These are phyloP conservation scores for Noctua pronuba DNA, from an alignment of 2,888 invertebrate genomes.

Conservation along the genomic window DNA sequence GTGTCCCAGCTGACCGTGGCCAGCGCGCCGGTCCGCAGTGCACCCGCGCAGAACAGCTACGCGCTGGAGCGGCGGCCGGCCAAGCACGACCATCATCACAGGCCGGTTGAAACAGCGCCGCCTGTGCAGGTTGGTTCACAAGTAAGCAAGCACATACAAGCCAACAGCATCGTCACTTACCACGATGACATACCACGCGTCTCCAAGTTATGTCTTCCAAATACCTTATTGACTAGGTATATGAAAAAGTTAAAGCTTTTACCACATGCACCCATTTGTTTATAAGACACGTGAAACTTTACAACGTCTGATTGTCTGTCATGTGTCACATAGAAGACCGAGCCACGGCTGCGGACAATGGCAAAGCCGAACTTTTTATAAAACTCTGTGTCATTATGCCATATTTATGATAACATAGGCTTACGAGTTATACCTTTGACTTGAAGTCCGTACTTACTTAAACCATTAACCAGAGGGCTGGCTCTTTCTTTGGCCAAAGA, in stretches of 20 bases:
- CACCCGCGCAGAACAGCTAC: slow-evolving; percentile 91
- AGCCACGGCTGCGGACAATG: not conserved
- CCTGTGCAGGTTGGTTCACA: slow-evolving; percentile 76
- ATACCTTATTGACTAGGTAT: not conserved
- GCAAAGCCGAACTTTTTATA: no score
- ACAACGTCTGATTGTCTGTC: not conserved
- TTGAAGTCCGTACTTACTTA: not conserved
- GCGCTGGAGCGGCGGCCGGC: slow-evolving; percentile 83
- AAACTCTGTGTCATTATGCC: no score
- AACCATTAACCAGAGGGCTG: not conserved
- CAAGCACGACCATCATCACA: slow-evolving; percentile 81
- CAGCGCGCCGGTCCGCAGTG: slow-evolving; percentile 91
- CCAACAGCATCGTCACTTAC: not conserved
- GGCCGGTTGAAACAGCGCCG: slow-evolving; percentile 80
- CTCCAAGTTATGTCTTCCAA: not conserved
- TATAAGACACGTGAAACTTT: not conserved
- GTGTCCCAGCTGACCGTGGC: slow-evolving; percentile 91
- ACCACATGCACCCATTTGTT: not conserved
- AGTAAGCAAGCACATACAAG: not conserved
- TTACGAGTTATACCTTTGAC: not conserved
- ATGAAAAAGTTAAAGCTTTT: not conserved
- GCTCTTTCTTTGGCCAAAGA: no score
- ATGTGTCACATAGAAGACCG: not conserved
- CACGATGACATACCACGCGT: not conserved
- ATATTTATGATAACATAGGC: not conserved